Percentiles rank a stretch among this genome's conserved stretches.
Evolutionary conservation across 2,888 invertebrate species (phyloP).

Genomic region (Callosobruchus maculatus): DNA sequence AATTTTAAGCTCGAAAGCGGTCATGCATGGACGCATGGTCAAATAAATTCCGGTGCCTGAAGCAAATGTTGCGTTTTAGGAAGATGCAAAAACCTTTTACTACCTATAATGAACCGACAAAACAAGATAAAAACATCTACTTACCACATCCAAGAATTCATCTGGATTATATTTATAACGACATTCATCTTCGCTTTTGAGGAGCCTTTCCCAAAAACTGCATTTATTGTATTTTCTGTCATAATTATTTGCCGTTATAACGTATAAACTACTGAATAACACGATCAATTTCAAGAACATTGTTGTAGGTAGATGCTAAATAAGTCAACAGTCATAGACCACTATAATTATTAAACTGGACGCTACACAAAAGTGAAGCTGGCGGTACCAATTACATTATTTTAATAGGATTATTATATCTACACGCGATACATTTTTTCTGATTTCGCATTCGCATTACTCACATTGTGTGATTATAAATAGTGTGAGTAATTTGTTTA

Average conservation of each 20-base stretch:
- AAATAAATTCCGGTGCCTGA: too few species aligned
- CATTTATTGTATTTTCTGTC: conserved; percentile 1
- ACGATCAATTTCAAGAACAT: not conserved
- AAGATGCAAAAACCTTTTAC: too few species aligned
- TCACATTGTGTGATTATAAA: not conserved
- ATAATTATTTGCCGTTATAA: not conserved
- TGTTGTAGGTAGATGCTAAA: not conserved
- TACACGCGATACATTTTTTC: not conserved
- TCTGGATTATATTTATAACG: conserved; percentile 25
- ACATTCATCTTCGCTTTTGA: not conserved
- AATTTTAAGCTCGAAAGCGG: too few species aligned
- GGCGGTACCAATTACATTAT: not conserved
- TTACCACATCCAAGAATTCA: conserved; percentile 27
- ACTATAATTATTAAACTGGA: not conserved
- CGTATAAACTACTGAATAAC: not conserved
- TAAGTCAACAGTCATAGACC: too few species aligned
- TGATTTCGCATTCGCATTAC: not conserved
- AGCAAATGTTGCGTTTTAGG: too few species aligned
- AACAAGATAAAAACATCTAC: conserved; percentile 3
- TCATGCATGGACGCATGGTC: too few species aligned
- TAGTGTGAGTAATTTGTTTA: not conserved
- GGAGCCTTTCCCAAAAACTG: not conserved
- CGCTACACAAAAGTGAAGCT: not conserved
- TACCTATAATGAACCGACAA: too few species aligned
- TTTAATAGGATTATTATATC: not conserved